Evolutionary conservation across 2,888 invertebrate genomes (phyloP).

Genomic region (Heliothis peltigera): DNA sequence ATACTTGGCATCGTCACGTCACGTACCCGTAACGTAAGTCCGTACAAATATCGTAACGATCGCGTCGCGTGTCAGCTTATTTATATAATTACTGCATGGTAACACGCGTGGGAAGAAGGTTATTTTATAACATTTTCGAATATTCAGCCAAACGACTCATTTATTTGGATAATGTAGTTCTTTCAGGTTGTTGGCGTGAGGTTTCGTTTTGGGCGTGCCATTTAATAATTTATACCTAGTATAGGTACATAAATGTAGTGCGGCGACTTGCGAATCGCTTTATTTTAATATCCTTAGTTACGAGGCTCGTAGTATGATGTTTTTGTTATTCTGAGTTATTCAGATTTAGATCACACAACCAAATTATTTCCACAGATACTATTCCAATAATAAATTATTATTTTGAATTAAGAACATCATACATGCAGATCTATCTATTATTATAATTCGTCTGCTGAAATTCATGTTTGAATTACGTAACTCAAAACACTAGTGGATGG

Average conservation of each 20-base stretch:
- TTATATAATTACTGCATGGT: constrained; percentile 26
- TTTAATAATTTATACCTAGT: not conserved
- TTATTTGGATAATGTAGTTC: constrained; percentile 42
- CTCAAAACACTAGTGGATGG: constrained; percentile 49
- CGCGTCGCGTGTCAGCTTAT: constrained; percentile 47
- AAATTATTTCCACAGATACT: not conserved
- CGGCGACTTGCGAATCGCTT: too few species aligned
- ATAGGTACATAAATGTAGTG: too few species aligned
- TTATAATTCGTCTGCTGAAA: constrained; percentile 26
- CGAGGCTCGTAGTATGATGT: too few species aligned
- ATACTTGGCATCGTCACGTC: constrained; percentile 36
- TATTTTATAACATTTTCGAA: constrained; percentile 35
- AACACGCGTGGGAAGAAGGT: constrained; percentile 46
- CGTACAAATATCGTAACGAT: constrained; percentile 55
- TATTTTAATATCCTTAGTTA: not conserved
- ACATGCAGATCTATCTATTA: constrained; percentile 1
- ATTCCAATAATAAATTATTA: not conserved
- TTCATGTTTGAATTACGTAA: constrained; percentile 28
- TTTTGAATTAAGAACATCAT: not conserved
- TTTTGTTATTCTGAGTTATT: not conserved
- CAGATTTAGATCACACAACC: not conserved
- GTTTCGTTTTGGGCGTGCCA: constrained; percentile 6
- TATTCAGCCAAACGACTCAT: constrained; percentile 24
- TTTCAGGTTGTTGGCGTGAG: constrained; percentile 8
- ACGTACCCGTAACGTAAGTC: constrained; percentile 49